A percentile compares a stretch with the other conserved stretches of the same genome.
Conservation (phyloP, 2,888 invertebrate species). For the Eucriotettix oculatus region DNA sequence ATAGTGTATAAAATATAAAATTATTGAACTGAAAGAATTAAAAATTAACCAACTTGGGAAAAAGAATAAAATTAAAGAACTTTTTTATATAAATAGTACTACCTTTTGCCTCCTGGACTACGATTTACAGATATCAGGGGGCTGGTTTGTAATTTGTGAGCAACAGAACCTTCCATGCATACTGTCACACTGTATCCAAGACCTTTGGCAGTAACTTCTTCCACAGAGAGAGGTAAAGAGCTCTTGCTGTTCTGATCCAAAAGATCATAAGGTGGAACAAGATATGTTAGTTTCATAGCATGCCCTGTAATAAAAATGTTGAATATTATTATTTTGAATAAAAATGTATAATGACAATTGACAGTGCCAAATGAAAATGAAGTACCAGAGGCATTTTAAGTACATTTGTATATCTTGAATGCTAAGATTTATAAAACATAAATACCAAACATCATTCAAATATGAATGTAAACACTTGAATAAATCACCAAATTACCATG, state of each 20-base stretch:
- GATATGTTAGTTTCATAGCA: slow-evolving; percentile 86
- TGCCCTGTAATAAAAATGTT: slow-evolving; percentile 42
- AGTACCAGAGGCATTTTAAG: no score
- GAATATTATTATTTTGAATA: neutral
- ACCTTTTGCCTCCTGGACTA: slow-evolving; percentile 60
- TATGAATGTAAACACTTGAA: no score
- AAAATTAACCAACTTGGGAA: no score
- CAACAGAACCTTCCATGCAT: slow-evolving; percentile 71
- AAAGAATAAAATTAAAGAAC: no score
- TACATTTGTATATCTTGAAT: no score
- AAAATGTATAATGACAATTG: neutral
- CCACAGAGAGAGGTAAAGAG: slow-evolving; percentile 56
- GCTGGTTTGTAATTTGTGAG: slow-evolving; percentile 64
- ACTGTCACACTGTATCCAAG: slow-evolving; percentile 80
- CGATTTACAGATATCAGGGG: slow-evolving; percentile 53
- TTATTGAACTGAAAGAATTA: no score
- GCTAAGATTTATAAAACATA: no score
- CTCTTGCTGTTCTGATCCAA: slow-evolving; percentile 58
- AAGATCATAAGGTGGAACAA: slow-evolving; percentile 83
- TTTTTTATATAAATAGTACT: slow-evolving; percentile 9
- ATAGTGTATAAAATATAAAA: no score
- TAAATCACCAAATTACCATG: no score
- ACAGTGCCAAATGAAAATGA: neutral
- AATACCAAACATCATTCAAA: no score
- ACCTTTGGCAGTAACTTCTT: slow-evolving; percentile 40